Evolutionary conservation across 2,888 invertebrate species (phyloP).

Genomic region (Trichogramma evanescens): DNA sequence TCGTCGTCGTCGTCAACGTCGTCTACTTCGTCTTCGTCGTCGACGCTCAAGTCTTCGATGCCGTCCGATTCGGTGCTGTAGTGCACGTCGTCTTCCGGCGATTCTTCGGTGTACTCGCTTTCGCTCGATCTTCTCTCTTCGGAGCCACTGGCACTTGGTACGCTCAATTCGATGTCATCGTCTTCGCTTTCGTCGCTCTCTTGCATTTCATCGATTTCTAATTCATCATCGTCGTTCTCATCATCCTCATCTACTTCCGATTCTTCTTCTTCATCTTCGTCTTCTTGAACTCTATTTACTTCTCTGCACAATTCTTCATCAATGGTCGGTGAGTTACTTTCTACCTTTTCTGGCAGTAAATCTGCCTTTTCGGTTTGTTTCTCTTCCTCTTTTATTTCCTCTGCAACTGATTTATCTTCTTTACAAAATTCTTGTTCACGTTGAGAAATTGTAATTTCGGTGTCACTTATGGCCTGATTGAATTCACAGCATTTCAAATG

Average conservation of each 20-base stretch:
- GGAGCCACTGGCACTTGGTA: too few species aligned
- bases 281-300: constrained; percentile 6
- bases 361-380: constrained; percentile 33
- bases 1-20: constrained; percentile 47
- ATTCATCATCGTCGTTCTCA: constrained; percentile 19
- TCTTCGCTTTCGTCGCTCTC: constrained; percentile 39
- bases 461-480: too few species aligned
- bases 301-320: constrained; percentile 23
- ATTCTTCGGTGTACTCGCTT: constrained; percentile 36
- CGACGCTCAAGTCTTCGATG: constrained; percentile 15
- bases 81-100: constrained; percentile 44
- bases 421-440: not conserved
- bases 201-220: constrained; percentile 2
- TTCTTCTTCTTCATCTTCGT: constrained; percentile 17
- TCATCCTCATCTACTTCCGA: constrained; percentile 16
- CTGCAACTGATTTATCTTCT: not conserved
- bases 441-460: too few species aligned
- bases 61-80: constrained; percentile 12
- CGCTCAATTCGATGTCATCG: not conserved
- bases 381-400: constrained; percentile 19
- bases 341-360: constrained; percentile 28
- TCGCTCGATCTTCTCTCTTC: not conserved
- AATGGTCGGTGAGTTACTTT: constrained; percentile 23
- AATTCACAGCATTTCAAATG: too few species aligned
- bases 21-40: not conserved